Evolutionary conservation across 2,113 vertebrate genomes (phyloP).

Genomic region (Mesembrinibis cayennensis): DNA sequence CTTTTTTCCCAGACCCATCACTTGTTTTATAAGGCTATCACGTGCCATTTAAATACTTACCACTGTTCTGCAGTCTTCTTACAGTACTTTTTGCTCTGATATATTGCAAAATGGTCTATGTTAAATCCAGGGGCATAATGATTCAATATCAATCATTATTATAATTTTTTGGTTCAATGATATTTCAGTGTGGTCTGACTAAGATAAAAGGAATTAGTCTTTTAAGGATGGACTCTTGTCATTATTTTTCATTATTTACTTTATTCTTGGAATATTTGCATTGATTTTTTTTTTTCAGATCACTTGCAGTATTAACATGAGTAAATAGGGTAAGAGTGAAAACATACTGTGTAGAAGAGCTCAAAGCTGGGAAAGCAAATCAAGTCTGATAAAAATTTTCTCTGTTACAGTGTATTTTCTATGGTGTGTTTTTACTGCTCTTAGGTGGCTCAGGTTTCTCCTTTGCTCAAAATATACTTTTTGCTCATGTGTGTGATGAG

Average conservation of each 20-base stretch:
- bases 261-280: background rate
- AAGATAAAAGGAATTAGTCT: background rate
- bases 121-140: background rate
- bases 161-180: background rate
- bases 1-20: background rate
- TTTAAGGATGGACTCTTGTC: background rate
- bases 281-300: background rate
- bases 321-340: background rate
- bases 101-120: background rate
- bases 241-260: background rate
- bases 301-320: background rate
- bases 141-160: background rate
- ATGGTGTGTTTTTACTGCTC: background rate
- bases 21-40: constrained; percentile 25
- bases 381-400: background rate
- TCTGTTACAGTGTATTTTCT: background rate
- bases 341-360: background rate
- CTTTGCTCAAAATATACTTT: background rate
- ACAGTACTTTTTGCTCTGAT: constrained; percentile 15
- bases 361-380: background rate
- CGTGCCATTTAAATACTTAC: constrained; percentile 14
- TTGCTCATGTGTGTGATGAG: background rate
- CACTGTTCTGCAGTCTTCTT: background rate
- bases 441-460: background rate
- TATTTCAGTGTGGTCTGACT: background rate